These are phyloP conservation scores for human DNA, from an alignment of 2,113 vertebrate genomes.

Conservation along the genomic window GRCh38 chr18:64931001-64931500, in stretches of 20 bases:
- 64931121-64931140: background rate
- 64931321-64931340: background rate
- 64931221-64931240: background rate
- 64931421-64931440: background rate
- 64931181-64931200: background rate
- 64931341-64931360: background rate
- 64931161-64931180: background rate
- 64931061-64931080: background rate
- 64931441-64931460: background rate
- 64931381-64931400: background rate
- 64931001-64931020: background rate
- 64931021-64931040: background rate
- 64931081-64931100: background rate
- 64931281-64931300: background rate
- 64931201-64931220: background rate
- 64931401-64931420: background rate
- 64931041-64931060: background rate
- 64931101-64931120: background rate
- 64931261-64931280: background rate
- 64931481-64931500: background rate
- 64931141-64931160: fast-evolving
- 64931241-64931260: background rate
- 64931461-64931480: background rate
- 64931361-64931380: background rate
- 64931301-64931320: background rate